These are phyloP conservation scores for Trachelipus rathkii DNA, from an alignment of 1,140 invertebrate species.

Conservation along the genomic window DNA sequence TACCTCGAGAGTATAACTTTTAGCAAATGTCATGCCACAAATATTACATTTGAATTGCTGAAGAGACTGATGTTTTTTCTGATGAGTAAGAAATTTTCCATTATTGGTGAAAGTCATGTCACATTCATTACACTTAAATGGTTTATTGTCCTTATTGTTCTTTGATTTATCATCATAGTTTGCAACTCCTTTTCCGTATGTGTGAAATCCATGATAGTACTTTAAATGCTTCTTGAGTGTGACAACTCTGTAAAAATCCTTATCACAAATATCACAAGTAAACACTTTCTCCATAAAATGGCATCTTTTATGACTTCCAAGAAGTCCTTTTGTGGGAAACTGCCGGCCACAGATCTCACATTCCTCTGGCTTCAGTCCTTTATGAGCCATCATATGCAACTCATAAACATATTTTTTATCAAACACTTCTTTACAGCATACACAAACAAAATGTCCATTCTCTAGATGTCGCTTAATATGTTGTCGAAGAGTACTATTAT, in stretches of 20 bases:
- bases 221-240: slow-evolving; percentile 39
- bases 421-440: slow-evolving; percentile 36
- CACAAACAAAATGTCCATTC: slow-evolving; percentile 32
- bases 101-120: slow-evolving; percentile 34
- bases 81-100: slow-evolving; percentile 34
- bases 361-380: slow-evolving; percentile 55
- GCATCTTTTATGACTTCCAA: slow-evolving; percentile 32
- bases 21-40: slow-evolving; percentile 35
- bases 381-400: slow-evolving; percentile 56
- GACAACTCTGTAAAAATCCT: slow-evolving; percentile 34
- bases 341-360: slow-evolving; percentile 43
- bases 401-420: slow-evolving; percentile 46
- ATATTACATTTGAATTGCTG: slow-evolving; percentile 37
- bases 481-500: slow-evolving; percentile 57
- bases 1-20: slow-evolving; percentile 36
- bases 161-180: slow-evolving; percentile 31
- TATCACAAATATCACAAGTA: slow-evolving; percentile 36
- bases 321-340: slow-evolving; percentile 41
- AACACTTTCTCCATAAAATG: slow-evolving; percentile 39
- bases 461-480: slow-evolving; percentile 37
- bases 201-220: slow-evolving; percentile 31
- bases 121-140: slow-evolving; percentile 38
- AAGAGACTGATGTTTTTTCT: slow-evolving; percentile 33
- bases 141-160: slow-evolving; percentile 32
- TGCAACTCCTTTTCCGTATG: slow-evolving; percentile 17